Evolutionary conservation across 2,797 vertebrate species (phyloP).

Genomic region (Gymnoscopelus microlampas): DNA sequence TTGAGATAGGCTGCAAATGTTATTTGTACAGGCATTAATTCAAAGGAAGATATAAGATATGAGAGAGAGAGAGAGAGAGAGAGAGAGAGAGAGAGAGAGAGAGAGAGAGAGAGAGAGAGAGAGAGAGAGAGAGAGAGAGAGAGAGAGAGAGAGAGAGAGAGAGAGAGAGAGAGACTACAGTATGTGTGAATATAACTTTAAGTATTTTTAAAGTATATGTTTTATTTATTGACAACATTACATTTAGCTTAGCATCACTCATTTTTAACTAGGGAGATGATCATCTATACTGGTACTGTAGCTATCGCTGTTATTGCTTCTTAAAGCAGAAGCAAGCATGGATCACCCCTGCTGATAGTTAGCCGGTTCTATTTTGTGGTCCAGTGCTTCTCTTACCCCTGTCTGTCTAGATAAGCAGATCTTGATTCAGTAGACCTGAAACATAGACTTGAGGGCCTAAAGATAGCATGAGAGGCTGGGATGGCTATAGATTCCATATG

Average conservation of each 20-base stretch:
- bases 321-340: constrained; percentile 66
- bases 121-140: no score
- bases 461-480: constrained; percentile 51
- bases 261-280: constrained; percentile 23
- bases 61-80: no score
- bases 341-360: constrained; percentile 69
- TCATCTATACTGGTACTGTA: constrained; percentile 38
- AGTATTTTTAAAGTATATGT: constrained; percentile 11
- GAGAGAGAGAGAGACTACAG: no score
- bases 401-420: constrained; percentile 74
- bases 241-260: neutral
- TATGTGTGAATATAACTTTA: no score
- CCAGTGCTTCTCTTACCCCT: constrained; percentile 62
- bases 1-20: no score
- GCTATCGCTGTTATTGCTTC: constrained; percentile 61
- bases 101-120: no score
- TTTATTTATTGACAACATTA: no score
- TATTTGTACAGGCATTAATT: no score
- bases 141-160: no score
- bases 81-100: no score
- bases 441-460: constrained; percentile 70
- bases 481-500: constrained; percentile 49
- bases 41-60: no score
- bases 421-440: constrained; percentile 72
- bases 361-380: constrained; percentile 73